These are phyloP conservation scores for Onychomys torridus DNA, from an alignment of 2,797 vertebrate genomes.

Conservation along the genomic window DNA sequence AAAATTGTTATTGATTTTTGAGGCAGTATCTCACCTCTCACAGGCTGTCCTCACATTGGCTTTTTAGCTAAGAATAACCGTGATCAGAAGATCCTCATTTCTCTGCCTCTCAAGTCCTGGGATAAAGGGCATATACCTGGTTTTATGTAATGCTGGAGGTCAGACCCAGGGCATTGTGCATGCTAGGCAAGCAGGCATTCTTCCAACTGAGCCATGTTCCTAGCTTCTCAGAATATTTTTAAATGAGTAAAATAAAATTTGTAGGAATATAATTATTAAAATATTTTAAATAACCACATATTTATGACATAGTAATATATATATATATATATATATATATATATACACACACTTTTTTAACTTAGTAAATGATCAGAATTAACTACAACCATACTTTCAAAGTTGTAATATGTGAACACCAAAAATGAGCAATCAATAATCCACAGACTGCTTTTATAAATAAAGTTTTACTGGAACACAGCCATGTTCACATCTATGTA, in stretches of 20 bases:
- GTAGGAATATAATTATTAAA: slow-evolving; percentile 34
- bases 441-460: slow-evolving; percentile 29
- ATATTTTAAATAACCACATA: not conserved
- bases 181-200: not conserved
- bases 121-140: not conserved
- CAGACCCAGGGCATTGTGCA: not conserved
- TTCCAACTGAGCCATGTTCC: not conserved
- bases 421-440: slow-evolving; percentile 28
- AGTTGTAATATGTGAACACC: not conserved
- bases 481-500: not conserved
- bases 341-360: slow-evolving; percentile 1
- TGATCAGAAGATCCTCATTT: not conserved
- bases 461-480: slow-evolving; percentile 72
- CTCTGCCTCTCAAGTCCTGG: not conserved
- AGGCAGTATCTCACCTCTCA: not conserved
- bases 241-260: slow-evolving; percentile 21
- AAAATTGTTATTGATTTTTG: not conserved
- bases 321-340: not conserved
- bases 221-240: slow-evolving; percentile 35
- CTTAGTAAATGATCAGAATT: slow-evolving; percentile 44
- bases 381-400: slow-evolving; percentile 24
- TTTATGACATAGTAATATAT: slow-evolving; percentile 36
- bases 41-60: not conserved
- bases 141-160: not conserved
- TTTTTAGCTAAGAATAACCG: not conserved